Base-by-base conservation (phyloP, 2,797 vertebrate genomes). In the Phrynocephalus guinanensis region DNA sequence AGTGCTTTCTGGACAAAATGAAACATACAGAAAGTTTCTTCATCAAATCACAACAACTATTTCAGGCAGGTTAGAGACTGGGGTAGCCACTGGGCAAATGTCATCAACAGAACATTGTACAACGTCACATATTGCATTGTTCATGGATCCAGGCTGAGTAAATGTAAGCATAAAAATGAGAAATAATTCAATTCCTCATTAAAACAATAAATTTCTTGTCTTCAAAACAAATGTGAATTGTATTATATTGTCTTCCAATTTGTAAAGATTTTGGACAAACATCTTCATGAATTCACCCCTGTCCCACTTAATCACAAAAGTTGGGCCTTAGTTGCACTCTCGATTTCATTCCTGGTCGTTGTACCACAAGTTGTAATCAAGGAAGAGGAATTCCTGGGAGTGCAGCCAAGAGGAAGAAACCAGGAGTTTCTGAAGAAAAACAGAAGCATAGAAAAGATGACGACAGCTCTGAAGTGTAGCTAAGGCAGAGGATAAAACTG, bases 371-470 rank as follows among this genome's bases (percentile, higher is more conserved):
- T 76, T 18, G 16, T 30, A 18, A 18, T 85, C 38, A 84, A 88
- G 84, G n/a, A 52, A 80, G 30, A 2, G 77, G 71, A 79, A 63
- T 84, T 72, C 66, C 24, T 87, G 80, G 72, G 70, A 91, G 63
- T 30, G 38, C 60, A 70, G 66, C 84, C 84, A 86, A 79, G 3
- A 26, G n/a, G 20, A 38, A 79, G 66, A 30, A 70, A 26, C 70
- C 5, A 22, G 84, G 76, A 56, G 84, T 79, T 79, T 56, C 66
- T 86, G 84, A 86, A 86, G 84, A 79, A 86, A 70, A 18, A 48
- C 76, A 86, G 84, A 86, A 8, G 63, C 48, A 38, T 30, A 79
- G 52, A 38, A 79, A 86, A 71, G 28, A 79, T 71, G 84, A 71
- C 18, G 48, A 86, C 84, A 70, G 66, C 30, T 10, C 8, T 24